Percentiles rank a stretch among this genome's conserved stretches.
Conservation (phyloP, 2,113 vertebrate genomes). For the Todiramphus saurophagus region DNA sequence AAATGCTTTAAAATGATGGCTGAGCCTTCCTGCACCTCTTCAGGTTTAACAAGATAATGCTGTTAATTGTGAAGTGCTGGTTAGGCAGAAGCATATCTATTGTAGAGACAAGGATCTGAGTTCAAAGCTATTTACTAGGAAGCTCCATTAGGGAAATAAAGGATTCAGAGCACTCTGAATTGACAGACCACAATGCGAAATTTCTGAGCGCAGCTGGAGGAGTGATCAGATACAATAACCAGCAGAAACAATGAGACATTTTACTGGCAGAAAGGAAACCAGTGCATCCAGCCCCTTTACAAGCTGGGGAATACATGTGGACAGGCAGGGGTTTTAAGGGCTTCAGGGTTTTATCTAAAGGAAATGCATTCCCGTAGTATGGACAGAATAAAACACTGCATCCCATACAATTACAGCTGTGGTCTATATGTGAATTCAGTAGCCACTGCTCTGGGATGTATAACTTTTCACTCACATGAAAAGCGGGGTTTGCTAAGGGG, state of each 20-base stretch:
- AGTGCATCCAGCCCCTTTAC: neutral
- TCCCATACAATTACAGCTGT: accelerated
- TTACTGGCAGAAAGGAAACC: neutral
- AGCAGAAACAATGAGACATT: neutral
- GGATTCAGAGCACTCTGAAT: neutral
- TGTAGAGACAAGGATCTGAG: constrained; percentile 24
- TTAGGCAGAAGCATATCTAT: neutral
- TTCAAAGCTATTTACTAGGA: constrained; percentile 30
- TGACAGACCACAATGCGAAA: neutral
- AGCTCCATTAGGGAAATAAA: constrained; percentile 24
- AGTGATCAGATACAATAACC: neutral
- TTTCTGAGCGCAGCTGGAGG: neutral
- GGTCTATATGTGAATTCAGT: neutral
- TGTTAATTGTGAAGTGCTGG: constrained; percentile 32
- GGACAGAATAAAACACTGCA: neutral
- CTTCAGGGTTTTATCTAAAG: neutral
- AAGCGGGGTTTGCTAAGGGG: neutral
- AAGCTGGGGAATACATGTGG: accelerated
- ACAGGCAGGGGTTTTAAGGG: neutral
- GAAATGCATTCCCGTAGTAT: neutral
- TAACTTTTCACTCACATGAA: accelerated
- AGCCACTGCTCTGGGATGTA: neutral
- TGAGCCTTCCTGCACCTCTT: constrained; percentile 1
- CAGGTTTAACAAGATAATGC: constrained; percentile 52
- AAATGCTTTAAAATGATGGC: constrained; percentile 8